A percentile compares a stretch with the other conserved stretches of the same genome.
Conservation (phyloP, 2,797 vertebrate species). For the Sebastes iracundus region DNA sequence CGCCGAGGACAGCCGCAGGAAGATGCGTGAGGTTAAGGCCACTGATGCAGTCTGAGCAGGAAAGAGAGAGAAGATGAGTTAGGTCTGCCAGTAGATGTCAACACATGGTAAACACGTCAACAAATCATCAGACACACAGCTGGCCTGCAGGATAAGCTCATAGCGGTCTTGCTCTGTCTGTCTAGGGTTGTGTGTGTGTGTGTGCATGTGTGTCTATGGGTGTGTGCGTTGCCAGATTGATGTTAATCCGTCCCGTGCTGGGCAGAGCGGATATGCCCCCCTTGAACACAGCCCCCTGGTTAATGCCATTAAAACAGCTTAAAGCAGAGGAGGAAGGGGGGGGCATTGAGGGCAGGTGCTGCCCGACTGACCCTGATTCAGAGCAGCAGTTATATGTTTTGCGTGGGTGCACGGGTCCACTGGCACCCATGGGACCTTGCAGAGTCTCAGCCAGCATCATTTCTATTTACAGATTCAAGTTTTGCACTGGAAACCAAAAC, state of each 20-base stretch:
- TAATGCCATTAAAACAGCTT: conserved; percentile 74
- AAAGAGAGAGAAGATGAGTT: not conserved
- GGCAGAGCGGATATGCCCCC: conserved; percentile 42
- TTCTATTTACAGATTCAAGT: not conserved
- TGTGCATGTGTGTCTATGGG: not conserved
- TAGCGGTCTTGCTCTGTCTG: conserved; percentile 19
- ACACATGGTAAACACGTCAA: conserved; percentile 50
- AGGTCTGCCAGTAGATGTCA: conserved; percentile 13
- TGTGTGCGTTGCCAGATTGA: conserved; percentile 50
- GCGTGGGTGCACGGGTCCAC: not conserved
- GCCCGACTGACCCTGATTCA: conserved; percentile 56
- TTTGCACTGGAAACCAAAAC: not conserved
- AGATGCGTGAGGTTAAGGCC: conserved; percentile 56
- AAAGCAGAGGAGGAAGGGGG: conserved; percentile 11
- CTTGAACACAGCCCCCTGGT: conserved; percentile 31
- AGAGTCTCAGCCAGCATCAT: not conserved
- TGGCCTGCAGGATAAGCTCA: conserved; percentile 57
- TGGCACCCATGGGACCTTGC: not conserved
- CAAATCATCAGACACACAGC: conserved; percentile 60
- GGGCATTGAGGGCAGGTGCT: conserved; percentile 27
- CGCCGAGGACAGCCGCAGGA: conserved; percentile 30
- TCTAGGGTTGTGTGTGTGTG: conserved; percentile 27
- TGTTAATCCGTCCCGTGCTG: conserved; percentile 62
- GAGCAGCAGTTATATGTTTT: conserved; percentile 24
- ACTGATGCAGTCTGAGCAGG: conserved; percentile 53